A percentile compares a stretch with the other conserved stretches of the same genome.
Evolutionary conservation across 2,888 invertebrate genomes (phyloP).

Genomic region (Thysanoteuthis rhombus): DNA sequence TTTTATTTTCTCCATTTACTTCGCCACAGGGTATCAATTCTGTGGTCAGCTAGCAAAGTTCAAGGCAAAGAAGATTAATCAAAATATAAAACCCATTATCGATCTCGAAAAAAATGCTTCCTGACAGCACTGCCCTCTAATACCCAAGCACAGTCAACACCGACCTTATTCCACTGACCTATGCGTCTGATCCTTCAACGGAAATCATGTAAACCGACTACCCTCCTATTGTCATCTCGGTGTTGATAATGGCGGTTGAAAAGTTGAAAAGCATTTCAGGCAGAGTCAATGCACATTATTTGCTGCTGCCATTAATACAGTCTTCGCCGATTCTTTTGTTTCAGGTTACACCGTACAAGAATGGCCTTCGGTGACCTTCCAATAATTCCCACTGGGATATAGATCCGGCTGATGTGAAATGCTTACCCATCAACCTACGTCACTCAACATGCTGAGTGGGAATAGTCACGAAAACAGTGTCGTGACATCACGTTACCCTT

Average conservation of each 20-base stretch:
- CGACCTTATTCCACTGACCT: not conserved
- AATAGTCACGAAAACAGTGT: not conserved
- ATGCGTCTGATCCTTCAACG: not conserved
- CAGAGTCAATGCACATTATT: not conserved
- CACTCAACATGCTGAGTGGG: not conserved
- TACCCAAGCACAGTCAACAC: not conserved
- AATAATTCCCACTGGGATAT: not conserved
- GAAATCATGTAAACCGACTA: not conserved
- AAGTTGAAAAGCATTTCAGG: not conserved
- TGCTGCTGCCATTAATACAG: not conserved
- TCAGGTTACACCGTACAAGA: not conserved
- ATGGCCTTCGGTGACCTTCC: not conserved
- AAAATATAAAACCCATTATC: not conserved
- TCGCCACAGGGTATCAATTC: not conserved
- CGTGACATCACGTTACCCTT: not conserved
- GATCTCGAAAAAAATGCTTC: not conserved
- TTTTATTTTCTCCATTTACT: not conserved
- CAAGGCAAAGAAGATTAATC: not conserved
- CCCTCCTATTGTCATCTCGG: not conserved
- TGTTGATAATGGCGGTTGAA: not conserved
- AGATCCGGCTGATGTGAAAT: not conserved
- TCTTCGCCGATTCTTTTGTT: not conserved
- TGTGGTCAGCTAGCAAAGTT: not conserved
- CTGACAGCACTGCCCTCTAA: not conserved
- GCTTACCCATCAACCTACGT: not conserved